A percentile compares a stretch with the other conserved stretches of the same genome.
Conservation (phyloP, 2,888 invertebrate genomes). For the Nemotelus pantherinus region DNA sequence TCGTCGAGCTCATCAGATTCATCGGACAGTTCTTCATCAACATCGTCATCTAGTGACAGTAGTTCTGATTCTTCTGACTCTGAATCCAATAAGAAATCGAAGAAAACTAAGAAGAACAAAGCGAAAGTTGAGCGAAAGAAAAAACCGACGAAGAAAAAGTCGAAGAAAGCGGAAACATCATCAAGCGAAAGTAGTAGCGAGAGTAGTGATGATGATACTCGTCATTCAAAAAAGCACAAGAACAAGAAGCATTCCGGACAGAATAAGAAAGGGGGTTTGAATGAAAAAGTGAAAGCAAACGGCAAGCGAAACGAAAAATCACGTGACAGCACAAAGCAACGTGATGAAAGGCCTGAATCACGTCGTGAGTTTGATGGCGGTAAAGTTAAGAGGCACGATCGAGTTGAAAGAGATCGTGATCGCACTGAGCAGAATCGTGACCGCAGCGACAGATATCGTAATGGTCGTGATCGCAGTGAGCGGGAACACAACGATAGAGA, state of each 20-base stretch:
- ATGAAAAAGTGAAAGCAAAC: conserved; percentile 1
- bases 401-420: not conserved
- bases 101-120: conserved; percentile 18
- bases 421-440: not conserved
- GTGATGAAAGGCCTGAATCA: not conserved
- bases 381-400: not conserved
- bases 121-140: conserved; percentile 7
- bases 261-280: not conserved
- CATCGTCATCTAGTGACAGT: conserved; percentile 49
- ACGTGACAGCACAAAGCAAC: not conserved
- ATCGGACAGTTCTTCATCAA: conserved; percentile 50
- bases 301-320: not conserved
- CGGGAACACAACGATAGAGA: not conserved
- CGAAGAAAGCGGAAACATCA: conserved; percentile 28
- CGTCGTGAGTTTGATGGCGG: conserved; percentile 16
- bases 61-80: conserved; percentile 49
- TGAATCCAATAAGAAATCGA: not conserved
- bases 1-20: conserved; percentile 48
- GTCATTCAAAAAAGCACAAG: conserved; percentile 15
- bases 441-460: not conserved
- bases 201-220: conserved; percentile 14
- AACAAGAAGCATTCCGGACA: conserved; percentile 1
- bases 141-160: conserved; percentile 19
- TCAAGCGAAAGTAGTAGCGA: conserved; percentile 14
- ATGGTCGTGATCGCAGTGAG: conserved; percentile 7